phyloP scores from a whole-genome alignment of 2,113 vertebrate genomes.

The Antidorcas marsupialis region DNA sequence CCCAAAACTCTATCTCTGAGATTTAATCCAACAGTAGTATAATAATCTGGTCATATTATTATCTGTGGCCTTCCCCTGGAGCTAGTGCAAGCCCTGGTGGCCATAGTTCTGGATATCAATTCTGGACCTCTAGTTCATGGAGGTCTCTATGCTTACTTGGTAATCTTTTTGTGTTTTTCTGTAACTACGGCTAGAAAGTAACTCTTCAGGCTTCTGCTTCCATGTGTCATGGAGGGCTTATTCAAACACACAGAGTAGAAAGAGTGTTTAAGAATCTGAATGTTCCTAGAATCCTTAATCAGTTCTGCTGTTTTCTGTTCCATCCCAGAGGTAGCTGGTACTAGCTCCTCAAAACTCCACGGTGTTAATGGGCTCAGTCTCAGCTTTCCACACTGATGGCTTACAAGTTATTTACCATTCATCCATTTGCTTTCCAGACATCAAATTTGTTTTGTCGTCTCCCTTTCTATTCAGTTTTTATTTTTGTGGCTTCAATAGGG shows the following conservation, averaged over 20 bases:
- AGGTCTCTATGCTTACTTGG: background rate
- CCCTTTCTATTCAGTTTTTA: background rate
- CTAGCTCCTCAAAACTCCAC: background rate
- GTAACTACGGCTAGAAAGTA: background rate
- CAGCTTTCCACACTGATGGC: background rate
- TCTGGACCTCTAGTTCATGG: background rate
- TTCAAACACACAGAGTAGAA: background rate
- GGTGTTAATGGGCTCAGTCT: background rate
- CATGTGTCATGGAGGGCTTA: background rate
- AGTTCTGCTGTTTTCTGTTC: background rate
- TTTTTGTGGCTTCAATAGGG: background rate
- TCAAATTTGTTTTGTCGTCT: background rate
- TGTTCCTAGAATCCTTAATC: background rate
- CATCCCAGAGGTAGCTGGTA: background rate
- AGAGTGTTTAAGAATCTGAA: background rate
- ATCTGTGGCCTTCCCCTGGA: background rate
- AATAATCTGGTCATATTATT: background rate
- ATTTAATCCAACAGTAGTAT: background rate
- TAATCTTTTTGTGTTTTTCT: background rate
- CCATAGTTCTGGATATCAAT: background rate
- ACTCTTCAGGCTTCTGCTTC: background rate
- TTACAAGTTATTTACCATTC: background rate
- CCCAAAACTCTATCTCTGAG: background rate
- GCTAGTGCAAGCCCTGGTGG: background rate
- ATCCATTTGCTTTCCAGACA: background rate